Evolutionary conservation across 2,888 invertebrate species (phyloP).

Genomic region (Dolomedes plantarius): DNA sequence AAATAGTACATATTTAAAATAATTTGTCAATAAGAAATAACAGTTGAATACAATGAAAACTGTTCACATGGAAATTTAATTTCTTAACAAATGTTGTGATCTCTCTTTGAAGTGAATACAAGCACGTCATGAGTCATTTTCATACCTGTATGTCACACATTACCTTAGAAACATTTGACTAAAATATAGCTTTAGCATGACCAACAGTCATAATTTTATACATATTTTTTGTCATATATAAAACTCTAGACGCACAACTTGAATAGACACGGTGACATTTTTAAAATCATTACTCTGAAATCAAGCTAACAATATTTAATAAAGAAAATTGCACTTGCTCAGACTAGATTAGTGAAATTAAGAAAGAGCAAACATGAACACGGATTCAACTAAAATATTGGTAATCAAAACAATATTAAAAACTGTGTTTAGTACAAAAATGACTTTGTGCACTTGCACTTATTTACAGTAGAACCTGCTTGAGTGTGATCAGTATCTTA

Average conservation of each 20-base stretch:
- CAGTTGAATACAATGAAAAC: too few relatives aligned
- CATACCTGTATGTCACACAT: too few relatives aligned
- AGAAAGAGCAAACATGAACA: neutral
- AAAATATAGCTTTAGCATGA: neutral
- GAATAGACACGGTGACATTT: neutral
- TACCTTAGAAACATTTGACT: neutral
- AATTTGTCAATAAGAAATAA: too few relatives aligned
- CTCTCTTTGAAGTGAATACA: too few relatives aligned
- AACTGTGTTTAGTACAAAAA: neutral
- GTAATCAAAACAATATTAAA: neutral
- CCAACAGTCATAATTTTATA: neutral
- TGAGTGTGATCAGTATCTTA: neutral
- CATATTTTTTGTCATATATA: neutral
- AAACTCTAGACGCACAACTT: constrained; percentile 3
- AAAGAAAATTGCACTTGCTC: neutral
- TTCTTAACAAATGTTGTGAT: too few relatives aligned
- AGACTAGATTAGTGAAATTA: neutral
- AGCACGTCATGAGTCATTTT: too few relatives aligned
- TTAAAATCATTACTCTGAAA: neutral
- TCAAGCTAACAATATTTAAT: neutral
- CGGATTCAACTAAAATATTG: neutral
- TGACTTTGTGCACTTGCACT: neutral
- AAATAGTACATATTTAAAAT: too few relatives aligned
- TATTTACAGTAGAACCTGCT: neutral
- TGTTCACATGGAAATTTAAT: too few relatives aligned